Evolutionary conservation across 2,797 vertebrate species (phyloP).

Genomic region (Mus caroli): DNA sequence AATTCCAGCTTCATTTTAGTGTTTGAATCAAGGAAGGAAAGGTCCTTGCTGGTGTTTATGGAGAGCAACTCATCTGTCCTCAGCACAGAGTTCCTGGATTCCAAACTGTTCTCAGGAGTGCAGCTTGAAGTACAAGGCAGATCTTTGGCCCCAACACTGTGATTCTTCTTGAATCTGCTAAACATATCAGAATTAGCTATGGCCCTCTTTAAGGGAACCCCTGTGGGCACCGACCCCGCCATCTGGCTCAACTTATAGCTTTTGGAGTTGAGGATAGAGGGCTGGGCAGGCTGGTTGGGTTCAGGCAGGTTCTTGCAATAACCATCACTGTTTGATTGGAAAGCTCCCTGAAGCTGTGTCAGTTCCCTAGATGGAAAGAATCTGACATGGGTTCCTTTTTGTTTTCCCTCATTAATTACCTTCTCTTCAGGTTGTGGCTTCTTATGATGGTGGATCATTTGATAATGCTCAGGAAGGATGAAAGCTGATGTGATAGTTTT

Average conservation of each 20-base stretch:
- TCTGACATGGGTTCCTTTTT: neutral
- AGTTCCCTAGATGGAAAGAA: neutral
- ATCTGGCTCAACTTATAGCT: neutral
- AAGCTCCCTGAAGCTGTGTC: neutral
- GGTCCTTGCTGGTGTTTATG: neutral
- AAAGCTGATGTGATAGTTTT: neutral
- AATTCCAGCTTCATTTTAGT: neutral
- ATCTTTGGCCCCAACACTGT: neutral
- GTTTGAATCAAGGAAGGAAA: neutral
- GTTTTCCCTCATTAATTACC: neutral
- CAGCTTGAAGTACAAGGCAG: neutral
- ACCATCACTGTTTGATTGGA: neutral
- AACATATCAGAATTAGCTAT: neutral
- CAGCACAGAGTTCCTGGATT: neutral
- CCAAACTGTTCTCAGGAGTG: neutral
- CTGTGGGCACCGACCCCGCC: neutral
- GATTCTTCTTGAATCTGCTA: neutral
- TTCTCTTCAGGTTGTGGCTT: neutral
- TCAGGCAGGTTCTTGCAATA: neutral
- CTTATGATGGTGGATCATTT: neutral
- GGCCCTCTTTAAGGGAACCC: neutral
- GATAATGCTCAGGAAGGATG: neutral
- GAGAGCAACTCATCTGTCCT: neutral
- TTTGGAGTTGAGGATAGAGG: neutral
- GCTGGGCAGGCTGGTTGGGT: neutral